Evolutionary conservation across 2,888 invertebrate genomes (phyloP).

Genomic region (Geotrupes spiniger): DNA sequence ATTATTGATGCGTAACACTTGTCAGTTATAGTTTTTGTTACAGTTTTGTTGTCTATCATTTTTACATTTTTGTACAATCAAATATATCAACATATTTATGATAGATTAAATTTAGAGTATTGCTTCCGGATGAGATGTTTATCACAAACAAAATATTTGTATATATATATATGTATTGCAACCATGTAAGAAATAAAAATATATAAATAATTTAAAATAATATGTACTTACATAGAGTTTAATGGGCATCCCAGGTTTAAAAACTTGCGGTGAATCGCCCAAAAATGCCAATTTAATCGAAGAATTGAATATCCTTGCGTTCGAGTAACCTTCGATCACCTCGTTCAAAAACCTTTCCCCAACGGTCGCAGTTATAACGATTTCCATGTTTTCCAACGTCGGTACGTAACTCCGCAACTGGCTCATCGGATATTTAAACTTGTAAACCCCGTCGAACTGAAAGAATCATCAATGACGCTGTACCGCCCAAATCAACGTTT

Average conservation of each 20-base stretch:
- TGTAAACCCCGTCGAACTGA: slow-evolving; percentile 84
- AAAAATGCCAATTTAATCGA: slow-evolving; percentile 79
- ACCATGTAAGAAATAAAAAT: too few species aligned
- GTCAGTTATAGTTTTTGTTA: too few species aligned
- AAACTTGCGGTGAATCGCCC: slow-evolving; percentile 89
- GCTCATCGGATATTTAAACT: slow-evolving; percentile 81
- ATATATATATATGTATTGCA: neutral
- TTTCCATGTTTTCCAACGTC: slow-evolving; percentile 72
- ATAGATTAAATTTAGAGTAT: too few species aligned
- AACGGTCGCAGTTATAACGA: slow-evolving; percentile 80
- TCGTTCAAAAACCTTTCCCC: slow-evolving; percentile 86
- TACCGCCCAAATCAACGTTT: neutral
- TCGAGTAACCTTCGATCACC: slow-evolving; percentile 80
- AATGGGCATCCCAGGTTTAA: slow-evolving; percentile 93
- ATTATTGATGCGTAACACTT: too few species aligned
- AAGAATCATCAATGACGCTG: slow-evolving; percentile 21
- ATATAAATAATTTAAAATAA: neutral
- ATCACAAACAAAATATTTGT: neutral
- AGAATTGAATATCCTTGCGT: slow-evolving; percentile 84
- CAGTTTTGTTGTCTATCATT: too few species aligned
- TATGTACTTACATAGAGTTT: slow-evolving; percentile 71
- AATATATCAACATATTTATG: too few species aligned
- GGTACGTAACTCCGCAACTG: slow-evolving; percentile 70
- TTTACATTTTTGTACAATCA: too few species aligned
- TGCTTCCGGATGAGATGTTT: neutral